Evolutionary conservation across 2,888 invertebrate species (phyloP).

Genomic region (Mechanitis messenoides): DNA sequence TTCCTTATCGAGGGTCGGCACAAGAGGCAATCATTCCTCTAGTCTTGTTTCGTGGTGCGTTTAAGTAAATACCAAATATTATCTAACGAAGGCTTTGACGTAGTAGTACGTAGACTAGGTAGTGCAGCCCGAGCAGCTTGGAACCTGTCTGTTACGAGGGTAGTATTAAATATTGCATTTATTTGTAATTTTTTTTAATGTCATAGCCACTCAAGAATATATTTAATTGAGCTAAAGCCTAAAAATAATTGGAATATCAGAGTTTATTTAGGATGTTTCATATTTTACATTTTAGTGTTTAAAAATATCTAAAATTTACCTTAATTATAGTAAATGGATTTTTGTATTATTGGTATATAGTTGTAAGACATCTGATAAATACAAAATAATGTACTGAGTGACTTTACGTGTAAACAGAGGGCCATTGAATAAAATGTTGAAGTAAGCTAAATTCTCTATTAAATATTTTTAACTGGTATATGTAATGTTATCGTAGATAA

Average conservation of each 20-base stretch:
- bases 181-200: conserved; percentile 36
- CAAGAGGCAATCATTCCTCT: conserved; percentile 75
- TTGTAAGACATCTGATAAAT: conserved; percentile 73
- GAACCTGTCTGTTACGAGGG: conserved; percentile 57
- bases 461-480: conserved; percentile 73
- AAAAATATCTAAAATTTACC: conserved; percentile 76
- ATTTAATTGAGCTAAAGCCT: conserved; percentile 76
- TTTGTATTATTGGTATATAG: conserved; percentile 76
- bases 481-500: conserved; percentile 66
- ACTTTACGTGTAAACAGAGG: conserved; percentile 76
- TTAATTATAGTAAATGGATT: conserved; percentile 76
- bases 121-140: conserved; percentile 70
- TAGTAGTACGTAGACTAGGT: conserved; percentile 35
- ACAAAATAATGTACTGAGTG: conserved; percentile 76
- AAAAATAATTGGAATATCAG: conserved; percentile 74
- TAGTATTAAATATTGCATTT: conserved; percentile 76
- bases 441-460: conserved; percentile 75
- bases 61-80: conserved; percentile 74
- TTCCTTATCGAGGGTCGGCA: conserved; percentile 69
- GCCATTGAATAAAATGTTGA: conserved; percentile 75
- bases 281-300: conserved; percentile 77
- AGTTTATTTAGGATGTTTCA: conserved; percentile 77
- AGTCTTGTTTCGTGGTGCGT: conserved; percentile 75
- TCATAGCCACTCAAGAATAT: conserved; percentile 74
- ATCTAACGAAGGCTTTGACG: conserved; percentile 69